Percentiles rank a stretch among this genome's conserved stretches.
These are phyloP conservation scores for Lasioglossum albipes DNA, from an alignment of 1,140 invertebrate genomes.

Conservation along the genomic window DNA sequence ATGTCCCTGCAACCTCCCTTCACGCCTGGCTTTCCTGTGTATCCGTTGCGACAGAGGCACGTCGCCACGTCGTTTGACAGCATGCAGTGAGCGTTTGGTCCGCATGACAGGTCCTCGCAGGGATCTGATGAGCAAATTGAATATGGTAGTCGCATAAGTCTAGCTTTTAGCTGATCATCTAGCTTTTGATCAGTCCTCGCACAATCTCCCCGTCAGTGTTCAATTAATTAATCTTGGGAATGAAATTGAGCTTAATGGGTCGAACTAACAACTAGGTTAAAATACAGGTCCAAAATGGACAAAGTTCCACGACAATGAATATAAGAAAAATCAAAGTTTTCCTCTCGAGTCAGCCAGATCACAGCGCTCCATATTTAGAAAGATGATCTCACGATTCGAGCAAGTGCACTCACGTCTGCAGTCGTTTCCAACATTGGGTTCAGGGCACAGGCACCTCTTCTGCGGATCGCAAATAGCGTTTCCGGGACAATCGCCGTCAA, in stretches of 20 bases:
- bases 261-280: no score
- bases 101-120: constrained; percentile 91
- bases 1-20: constrained; percentile 91
- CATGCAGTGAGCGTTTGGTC: constrained; percentile 94
- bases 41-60: constrained; percentile 90
- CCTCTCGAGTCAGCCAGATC: no score
- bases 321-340: no score
- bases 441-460: constrained; percentile 91
- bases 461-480: constrained; percentile 91
- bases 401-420: constrained; percentile 88
- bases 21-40: constrained; percentile 84
- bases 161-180: no score
- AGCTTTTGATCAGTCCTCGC: no score
- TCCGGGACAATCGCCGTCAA: constrained; percentile 90
- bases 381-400: neutral
- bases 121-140: constrained; percentile 84
- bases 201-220: no score
- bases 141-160: no score
- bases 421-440: constrained; percentile 94
- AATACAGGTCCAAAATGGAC: no score
- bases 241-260: no score
- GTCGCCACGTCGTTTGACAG: constrained; percentile 90
- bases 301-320: no score
- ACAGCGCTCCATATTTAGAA: no score
- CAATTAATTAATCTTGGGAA: no score